Evolutionary conservation across 2,113 vertebrate species (phyloP).

Genomic region (Lutjanus erythropterus): DNA sequence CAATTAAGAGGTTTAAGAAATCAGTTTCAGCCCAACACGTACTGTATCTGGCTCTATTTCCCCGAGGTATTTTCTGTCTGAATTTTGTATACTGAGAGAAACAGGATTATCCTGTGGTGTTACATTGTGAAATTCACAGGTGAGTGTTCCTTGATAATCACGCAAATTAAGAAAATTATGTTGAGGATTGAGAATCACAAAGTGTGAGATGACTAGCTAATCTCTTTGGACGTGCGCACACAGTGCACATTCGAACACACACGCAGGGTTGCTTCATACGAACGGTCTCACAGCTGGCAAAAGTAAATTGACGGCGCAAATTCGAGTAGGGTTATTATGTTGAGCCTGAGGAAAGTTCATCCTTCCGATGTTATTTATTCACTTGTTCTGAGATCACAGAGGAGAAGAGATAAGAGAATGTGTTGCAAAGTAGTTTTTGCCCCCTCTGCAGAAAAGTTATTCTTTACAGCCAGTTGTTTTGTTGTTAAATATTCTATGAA

Average conservation of each 20-base stretch:
- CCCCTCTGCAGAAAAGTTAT: slow-evolving; percentile 40
- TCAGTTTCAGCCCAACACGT: neutral
- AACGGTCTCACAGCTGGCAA: slow-evolving; percentile 11
- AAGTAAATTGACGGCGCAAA: slow-evolving; percentile 12
- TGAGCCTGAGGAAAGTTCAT: slow-evolving; percentile 34
- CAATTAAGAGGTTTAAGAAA: slow-evolving; percentile 1
- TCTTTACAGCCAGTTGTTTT: slow-evolving; percentile 46
- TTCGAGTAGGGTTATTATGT: slow-evolving; percentile 13
- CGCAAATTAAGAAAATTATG: slow-evolving; percentile 54
- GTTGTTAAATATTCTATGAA: slow-evolving; percentile 62
- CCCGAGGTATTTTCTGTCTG: neutral
- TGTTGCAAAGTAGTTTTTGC: slow-evolving; percentile 31
- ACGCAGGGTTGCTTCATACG: slow-evolving; percentile 7
- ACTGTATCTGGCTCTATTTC: neutral
- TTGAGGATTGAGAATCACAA: slow-evolving; percentile 46
- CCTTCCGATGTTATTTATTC: slow-evolving; percentile 36
- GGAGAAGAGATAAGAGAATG: slow-evolving; percentile 29
- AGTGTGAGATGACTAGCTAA: slow-evolving; percentile 46
- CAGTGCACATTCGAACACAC: neutral
- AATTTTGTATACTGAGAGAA: slow-evolving; percentile 4
- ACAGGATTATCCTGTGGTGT: slow-evolving; percentile 24
- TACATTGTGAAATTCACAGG: slow-evolving; percentile 33
- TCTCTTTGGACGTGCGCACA: slow-evolving; percentile 15
- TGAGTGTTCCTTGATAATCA: slow-evolving; percentile 40
- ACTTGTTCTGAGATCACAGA: slow-evolving; percentile 41